Base-by-base conservation (phyloP, 2,888 invertebrate genomes). In the Agriopis aurantiaria region DNA sequence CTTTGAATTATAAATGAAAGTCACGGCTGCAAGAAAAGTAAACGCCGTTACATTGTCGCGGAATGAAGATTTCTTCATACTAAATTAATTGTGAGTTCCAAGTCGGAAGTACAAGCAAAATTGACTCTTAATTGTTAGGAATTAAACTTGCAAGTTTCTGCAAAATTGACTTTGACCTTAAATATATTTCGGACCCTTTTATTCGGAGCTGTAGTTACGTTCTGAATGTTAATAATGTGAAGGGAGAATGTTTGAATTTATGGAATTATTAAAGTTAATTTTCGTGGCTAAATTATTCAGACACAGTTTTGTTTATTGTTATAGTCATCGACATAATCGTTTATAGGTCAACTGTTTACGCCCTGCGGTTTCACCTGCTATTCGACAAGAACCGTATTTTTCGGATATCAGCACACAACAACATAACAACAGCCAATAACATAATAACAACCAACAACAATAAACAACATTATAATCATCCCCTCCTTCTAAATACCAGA, bases 181-280 rank as follows among this genome's bases (percentile, higher is more conserved):
- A 91, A 90, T 89, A 91, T 62, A 62, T 53, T 91, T 91, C 88
- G 84, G 84, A 89, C 91, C 91, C 92, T 91, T 91, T 91, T 88
- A 91, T 90, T 88, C 85, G 85, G 78, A 55, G 78, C 80, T 88
- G 87, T 90, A 90, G 90, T 91, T 84, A 87, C 88, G 89, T 85
- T 79, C 86, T 91, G 91, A 92, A 92, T 92, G 91, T 88, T 92
- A 92, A 93, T 91, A 90, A 93, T 89, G 90, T 89, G 88, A 72
- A 88, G 88, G 90, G 87, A 82, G 86, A 85, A 87, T 82, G 86
- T 88, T 90, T 82, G 86, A 91, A 92, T 92, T 92, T 90, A 92
- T 91, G 86, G 89, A 88, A 92, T 91, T 90, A 91, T 92, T 92
- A 89, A 91, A 91, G 85, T 91, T 90, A 90, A 91, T 91, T 89